Evolutionary conservation across 2,888 invertebrate species (phyloP).

Genomic region (Crocallis elinguaria): DNA sequence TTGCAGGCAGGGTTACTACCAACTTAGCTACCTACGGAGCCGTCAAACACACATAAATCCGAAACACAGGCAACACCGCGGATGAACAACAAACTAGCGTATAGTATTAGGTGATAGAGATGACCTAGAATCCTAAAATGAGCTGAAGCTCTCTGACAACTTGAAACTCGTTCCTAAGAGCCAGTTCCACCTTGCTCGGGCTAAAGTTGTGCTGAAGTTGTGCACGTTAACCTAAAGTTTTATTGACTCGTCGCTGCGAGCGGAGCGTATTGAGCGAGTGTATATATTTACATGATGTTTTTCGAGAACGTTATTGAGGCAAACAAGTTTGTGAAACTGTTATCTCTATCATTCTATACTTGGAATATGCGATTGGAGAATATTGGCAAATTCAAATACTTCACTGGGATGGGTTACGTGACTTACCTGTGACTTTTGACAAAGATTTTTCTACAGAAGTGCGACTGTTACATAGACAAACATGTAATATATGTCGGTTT

Average conservation of each 20-base stretch:
- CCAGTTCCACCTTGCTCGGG: slow-evolving; percentile 14
- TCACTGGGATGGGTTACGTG: too few species aligned
- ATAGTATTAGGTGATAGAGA: background rate
- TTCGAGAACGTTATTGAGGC: slow-evolving; percentile 7
- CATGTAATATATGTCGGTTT: too few species aligned
- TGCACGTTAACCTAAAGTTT: slow-evolving; percentile 36
- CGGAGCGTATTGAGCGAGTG: background rate
- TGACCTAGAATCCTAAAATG: background rate
- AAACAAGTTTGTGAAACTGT: slow-evolving; percentile 11
- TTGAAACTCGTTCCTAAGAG: slow-evolving; percentile 12
- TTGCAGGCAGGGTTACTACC: too few species aligned
- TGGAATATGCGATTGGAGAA: too few species aligned
- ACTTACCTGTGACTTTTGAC: too few species aligned
- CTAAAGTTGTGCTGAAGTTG: slow-evolving; percentile 20
- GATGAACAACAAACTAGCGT: too few species aligned
- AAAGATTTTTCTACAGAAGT: too few species aligned
- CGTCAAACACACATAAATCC: too few species aligned
- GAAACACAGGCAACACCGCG: too few species aligned
- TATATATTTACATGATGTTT: slow-evolving; percentile 10
- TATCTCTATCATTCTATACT: background rate
- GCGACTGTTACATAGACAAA: too few species aligned
- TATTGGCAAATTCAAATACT: too few species aligned
- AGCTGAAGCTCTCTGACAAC: background rate
- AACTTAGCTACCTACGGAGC: too few species aligned
- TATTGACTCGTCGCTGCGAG: slow-evolving; percentile 38